A percentile compares a stretch with the other conserved stretches of the same genome.
Evolutionary conservation across 2,888 invertebrate species (phyloP).

Genomic region (Isoperla grammatica): DNA sequence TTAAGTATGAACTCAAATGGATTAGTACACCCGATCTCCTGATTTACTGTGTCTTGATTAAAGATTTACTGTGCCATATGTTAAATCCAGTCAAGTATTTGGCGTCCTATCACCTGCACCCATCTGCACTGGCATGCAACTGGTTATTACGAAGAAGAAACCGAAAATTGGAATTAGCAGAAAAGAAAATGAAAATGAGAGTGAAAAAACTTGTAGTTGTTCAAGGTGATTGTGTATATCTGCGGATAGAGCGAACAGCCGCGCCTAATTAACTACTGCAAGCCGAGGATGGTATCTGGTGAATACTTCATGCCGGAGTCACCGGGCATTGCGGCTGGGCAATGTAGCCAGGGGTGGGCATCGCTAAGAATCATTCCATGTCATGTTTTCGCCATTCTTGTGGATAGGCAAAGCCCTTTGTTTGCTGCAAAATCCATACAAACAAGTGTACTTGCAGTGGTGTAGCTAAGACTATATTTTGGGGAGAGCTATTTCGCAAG

Average conservation of each 20-base stretch:
- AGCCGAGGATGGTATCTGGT: slow-evolving; percentile 6
- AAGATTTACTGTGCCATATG: slow-evolving; percentile 12
- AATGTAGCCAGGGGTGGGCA: no score
- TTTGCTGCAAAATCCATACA: no score
- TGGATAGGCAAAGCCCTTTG: no score
- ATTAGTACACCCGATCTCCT: no score
- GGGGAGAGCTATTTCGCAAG: no score
- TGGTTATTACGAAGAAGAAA: slow-evolving; percentile 19
- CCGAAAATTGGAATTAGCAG: slow-evolving; percentile 25
- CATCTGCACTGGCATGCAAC: slow-evolving; percentile 20
- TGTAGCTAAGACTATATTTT: no score
- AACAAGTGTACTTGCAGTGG: no score
- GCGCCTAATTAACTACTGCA: slow-evolving; percentile 7
- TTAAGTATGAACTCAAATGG: no score
- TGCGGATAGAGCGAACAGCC: neutral
- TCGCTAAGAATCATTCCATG: no score
- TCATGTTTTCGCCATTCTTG: no score
- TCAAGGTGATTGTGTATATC: slow-evolving; percentile 20
- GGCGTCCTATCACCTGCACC: slow-evolving; percentile 19
- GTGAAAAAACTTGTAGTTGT: slow-evolving; percentile 23
- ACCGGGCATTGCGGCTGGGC: neutral
- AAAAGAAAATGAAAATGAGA: slow-evolving; percentile 13
- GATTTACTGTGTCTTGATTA: neutral
- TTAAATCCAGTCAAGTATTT: slow-evolving; percentile 9
- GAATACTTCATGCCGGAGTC: neutral